A percentile compares a stretch with the other conserved stretches of the same genome.
phyloP scores from a whole-genome alignment of 2,113 vertebrate genomes.

The Lycocorax pyrrhopterus region DNA sequence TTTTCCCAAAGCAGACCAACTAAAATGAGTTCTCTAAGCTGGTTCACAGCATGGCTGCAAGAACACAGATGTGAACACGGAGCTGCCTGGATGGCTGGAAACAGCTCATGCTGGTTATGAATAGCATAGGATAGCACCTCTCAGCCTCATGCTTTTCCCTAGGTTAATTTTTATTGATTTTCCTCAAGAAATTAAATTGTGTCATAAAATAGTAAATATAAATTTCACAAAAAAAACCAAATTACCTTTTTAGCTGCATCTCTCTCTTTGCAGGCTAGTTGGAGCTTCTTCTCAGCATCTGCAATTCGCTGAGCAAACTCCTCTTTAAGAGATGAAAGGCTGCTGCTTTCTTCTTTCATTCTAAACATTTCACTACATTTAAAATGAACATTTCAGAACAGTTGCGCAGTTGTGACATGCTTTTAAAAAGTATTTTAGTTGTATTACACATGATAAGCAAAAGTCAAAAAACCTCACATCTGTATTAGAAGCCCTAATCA shows the following conservation, averaged over 20 bases:
- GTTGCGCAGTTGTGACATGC: not conserved
- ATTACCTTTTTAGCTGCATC: conserved; percentile 94
- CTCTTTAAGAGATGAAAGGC: conserved; percentile 88
- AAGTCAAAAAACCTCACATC: not conserved
- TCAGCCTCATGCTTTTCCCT: not conserved
- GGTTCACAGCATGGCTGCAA: not conserved
- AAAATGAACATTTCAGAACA: conserved; percentile 38
- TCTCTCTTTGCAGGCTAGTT: conserved; percentile 94
- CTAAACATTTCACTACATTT: conserved; percentile 87
- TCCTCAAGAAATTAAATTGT: not conserved
- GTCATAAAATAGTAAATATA: not conserved
- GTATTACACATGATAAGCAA: not conserved
- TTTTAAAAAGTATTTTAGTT: not conserved
- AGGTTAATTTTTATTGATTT: not conserved
- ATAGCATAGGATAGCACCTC: not conserved
- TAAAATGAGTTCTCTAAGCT: not conserved
- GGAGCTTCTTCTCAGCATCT: conserved; percentile 92
- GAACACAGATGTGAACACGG: not conserved
- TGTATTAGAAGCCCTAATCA: not conserved
- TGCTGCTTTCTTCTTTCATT: conserved; percentile 90
- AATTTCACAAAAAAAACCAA: not conserved
- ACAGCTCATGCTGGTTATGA: not conserved
- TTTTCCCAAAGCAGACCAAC: not conserved
- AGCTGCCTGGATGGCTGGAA: not conserved
- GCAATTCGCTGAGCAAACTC: conserved; percentile 97